phyloP scores from a whole-genome alignment of 2,797 vertebrate genomes.

The Allobates femoralis region DNA sequence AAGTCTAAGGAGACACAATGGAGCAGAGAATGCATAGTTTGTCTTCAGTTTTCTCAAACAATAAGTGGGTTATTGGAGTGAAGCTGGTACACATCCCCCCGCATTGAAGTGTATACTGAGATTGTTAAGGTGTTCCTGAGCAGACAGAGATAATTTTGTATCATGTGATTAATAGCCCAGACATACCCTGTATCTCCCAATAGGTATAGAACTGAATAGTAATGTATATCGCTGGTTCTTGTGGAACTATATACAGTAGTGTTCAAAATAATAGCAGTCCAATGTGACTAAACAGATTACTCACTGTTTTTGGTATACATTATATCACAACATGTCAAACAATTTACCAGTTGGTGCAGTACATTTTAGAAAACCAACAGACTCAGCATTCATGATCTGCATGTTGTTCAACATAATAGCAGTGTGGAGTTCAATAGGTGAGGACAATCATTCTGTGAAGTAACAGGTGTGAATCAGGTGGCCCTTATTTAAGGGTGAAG shows the following conservation, averaged over 20 bases:
- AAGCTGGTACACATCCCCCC: constrained; percentile 27
- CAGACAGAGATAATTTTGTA: constrained; percentile 28
- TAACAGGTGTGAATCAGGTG: too few relatives aligned
- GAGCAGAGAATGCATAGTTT: constrained; percentile 28
- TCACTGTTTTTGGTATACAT: too few relatives aligned
- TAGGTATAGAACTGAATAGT: not conserved
- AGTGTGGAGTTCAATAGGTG: too few relatives aligned
- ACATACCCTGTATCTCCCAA: not conserved
- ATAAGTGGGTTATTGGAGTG: constrained; percentile 49
- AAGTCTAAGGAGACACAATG: constrained; percentile 32
- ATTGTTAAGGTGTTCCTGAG: constrained; percentile 47
- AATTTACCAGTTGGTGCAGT: too few relatives aligned
- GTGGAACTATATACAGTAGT: not conserved
- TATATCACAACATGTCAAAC: too few relatives aligned
- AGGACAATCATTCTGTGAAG: too few relatives aligned
- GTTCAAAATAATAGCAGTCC: too few relatives aligned
- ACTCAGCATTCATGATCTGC: not conserved
- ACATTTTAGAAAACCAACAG: not conserved
- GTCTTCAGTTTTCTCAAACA: constrained; percentile 41
- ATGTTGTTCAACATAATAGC: too few relatives aligned
- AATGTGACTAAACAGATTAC: too few relatives aligned
- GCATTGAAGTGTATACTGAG: constrained; percentile 24
- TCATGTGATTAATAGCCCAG: constrained; percentile 1
- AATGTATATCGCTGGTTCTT: not conserved
- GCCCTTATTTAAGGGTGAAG: too few relatives aligned